Percentiles rank a stretch among this genome's conserved stretches.
These are phyloP conservation scores for Agriopis marginaria DNA, from an alignment of 2,888 invertebrate species.

Conservation along the genomic window DNA sequence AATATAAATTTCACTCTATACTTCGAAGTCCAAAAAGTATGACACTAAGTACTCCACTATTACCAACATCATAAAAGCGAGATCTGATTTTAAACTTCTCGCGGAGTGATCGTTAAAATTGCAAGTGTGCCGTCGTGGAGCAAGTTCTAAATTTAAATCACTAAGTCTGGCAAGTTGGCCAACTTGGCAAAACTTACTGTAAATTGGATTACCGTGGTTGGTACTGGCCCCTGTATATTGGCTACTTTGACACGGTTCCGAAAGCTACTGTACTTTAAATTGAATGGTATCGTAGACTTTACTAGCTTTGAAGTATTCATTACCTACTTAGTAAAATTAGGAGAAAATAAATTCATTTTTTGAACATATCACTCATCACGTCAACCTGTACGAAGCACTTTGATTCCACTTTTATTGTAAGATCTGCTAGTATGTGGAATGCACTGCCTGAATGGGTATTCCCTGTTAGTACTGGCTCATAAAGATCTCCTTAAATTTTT, in stretches of 20 bases:
- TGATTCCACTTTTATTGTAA: too few relatives aligned
- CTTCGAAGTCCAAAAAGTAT: slow-evolving; percentile 9
- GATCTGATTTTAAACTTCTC: slow-evolving; percentile 69
- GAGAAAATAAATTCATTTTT: too few relatives aligned
- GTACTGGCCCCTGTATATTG: slow-evolving; percentile 54
- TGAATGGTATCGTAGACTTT: slow-evolving; percentile 16
- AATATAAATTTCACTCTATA: too few relatives aligned
- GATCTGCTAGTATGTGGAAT: too few relatives aligned
- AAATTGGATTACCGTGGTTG: slow-evolving; percentile 78
- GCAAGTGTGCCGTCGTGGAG: slow-evolving; percentile 70
- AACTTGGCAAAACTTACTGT: slow-evolving; percentile 71
- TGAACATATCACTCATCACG: too few relatives aligned
- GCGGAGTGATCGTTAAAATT: slow-evolving; percentile 74
- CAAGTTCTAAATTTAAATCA: slow-evolving; percentile 84
- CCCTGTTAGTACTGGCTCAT: too few relatives aligned
- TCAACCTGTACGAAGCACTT: too few relatives aligned
- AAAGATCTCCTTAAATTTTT: too few relatives aligned
- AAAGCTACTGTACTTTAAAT: slow-evolving; percentile 34
- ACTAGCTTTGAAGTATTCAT: neutral
- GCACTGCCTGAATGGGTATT: too few relatives aligned
- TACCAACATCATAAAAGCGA: slow-evolving; percentile 63
- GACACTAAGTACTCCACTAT: slow-evolving; percentile 43
- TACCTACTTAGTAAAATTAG: neutral
- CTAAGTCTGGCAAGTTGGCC: slow-evolving; percentile 73
- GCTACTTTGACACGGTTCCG: slow-evolving; percentile 67